phyloP scores from a whole-genome alignment of 1,140 invertebrate species.

The Nasonia giraulti region DNA sequence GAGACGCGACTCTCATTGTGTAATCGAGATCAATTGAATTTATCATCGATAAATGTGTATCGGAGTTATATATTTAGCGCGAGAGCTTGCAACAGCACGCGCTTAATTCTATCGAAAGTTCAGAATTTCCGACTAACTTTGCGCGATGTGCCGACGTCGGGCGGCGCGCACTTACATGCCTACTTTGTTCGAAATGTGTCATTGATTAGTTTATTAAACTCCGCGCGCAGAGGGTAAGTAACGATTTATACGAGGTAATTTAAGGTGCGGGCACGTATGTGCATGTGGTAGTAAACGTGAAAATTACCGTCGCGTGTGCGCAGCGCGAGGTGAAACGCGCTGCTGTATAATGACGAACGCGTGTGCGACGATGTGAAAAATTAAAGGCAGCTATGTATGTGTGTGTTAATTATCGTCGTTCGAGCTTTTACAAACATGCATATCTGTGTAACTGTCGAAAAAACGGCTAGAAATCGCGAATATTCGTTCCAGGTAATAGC shows the following conservation, averaged over 20 bases:
- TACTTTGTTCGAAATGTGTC: neutral
- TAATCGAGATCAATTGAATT: no score
- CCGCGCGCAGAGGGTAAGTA: neutral
- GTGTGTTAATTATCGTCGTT: neutral
- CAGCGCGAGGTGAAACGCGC: neutral
- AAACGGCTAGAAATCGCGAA: neutral
- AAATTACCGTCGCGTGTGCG: neutral
- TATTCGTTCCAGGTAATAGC: neutral
- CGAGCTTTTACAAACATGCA: no score
- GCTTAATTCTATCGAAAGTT: neutral
- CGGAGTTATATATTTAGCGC: neutral
- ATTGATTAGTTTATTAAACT: neutral
- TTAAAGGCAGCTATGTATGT: neutral
- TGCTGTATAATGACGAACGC: no score
- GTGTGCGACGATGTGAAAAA: neutral
- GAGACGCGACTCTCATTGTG: no score
- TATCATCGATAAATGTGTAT: no score
- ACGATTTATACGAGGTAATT: neutral
- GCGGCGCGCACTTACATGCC: neutral
- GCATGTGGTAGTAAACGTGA: neutral
- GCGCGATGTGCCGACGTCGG: neutral
- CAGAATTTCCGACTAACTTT: neutral
- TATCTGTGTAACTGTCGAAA: no score
- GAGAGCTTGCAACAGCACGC: neutral
- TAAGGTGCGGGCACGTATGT: no score